phyloP scores from a whole-genome alignment of 2,113 vertebrate genomes.

The Coturnix japonica region DNA sequence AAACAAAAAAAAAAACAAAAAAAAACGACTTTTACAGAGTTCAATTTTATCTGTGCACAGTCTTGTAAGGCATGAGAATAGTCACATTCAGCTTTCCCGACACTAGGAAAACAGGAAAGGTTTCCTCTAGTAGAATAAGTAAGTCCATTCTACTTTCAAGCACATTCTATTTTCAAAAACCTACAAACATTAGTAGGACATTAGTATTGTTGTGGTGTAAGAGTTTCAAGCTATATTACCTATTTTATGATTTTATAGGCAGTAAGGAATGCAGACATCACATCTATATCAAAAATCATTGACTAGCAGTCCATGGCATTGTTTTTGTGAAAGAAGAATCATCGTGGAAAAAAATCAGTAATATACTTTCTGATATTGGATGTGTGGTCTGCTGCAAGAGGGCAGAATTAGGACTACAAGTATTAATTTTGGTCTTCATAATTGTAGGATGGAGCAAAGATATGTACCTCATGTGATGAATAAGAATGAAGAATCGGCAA shows the following conservation, averaged over 20 bases:
- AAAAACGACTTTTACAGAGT: not conserved
- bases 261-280: not conserved
- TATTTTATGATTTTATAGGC: not conserved
- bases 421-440: not conserved
- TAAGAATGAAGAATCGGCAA: not conserved
- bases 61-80: not conserved
- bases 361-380: not conserved
- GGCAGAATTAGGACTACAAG: not conserved
- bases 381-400: not conserved
- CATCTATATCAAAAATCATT: not conserved
- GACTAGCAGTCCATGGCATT: not conserved
- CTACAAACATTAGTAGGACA: not conserved
- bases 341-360: fast-evolving
- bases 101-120: not conserved
- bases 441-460: not conserved
- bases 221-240: not conserved
- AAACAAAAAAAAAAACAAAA: no score
- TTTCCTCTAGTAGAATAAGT: not conserved
- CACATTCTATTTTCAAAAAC: not conserved
- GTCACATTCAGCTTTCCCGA: not conserved
- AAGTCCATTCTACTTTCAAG: not conserved
- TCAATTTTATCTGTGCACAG: not conserved
- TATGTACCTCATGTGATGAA: not conserved
- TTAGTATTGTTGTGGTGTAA: not conserved
- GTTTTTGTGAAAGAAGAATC: not conserved